phyloP scores from a whole-genome alignment of 2,888 invertebrate genomes.

The Sarcophaga rosellei region DNA sequence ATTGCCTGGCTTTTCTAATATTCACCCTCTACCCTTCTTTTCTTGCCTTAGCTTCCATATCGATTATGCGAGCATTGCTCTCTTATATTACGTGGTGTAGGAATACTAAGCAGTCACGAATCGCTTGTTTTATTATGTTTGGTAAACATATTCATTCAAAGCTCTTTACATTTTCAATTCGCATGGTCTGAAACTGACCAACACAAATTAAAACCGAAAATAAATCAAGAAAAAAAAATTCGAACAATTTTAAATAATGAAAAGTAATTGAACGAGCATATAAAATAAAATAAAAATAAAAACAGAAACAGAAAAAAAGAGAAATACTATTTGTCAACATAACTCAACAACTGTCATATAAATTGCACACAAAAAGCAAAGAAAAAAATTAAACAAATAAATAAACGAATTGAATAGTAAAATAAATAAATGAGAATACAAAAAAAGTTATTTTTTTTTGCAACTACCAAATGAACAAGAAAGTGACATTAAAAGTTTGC shows the following conservation, averaged over 20 bases:
- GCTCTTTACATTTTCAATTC: not conserved
- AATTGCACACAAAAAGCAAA: not conserved
- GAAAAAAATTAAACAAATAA: not conserved
- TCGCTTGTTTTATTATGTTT: not conserved
- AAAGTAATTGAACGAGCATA: not conserved
- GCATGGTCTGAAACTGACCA: constrained; percentile 27
- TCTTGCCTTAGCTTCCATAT: no score
- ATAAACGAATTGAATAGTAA: not conserved
- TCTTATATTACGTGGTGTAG: no score
- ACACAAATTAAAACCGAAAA: constrained; percentile 4
- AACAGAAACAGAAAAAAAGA: not conserved
- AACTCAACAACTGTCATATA: constrained; percentile 15
- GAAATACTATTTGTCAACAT: not conserved
- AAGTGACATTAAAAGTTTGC: no score
- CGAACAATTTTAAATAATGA: not conserved
- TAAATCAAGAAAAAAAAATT: not conserved
- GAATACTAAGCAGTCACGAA: not conserved
- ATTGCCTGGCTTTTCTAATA: no score
- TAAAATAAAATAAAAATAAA: not conserved
- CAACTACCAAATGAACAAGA: no score
- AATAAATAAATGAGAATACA: not conserved
- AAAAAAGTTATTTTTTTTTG: not conserved
- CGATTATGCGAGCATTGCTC: no score
- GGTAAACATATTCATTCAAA: not conserved
- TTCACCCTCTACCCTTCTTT: no score